These are phyloP conservation scores for Cephus runcator DNA, from an alignment of 2,888 invertebrate species.

Conservation along the genomic window DNA sequence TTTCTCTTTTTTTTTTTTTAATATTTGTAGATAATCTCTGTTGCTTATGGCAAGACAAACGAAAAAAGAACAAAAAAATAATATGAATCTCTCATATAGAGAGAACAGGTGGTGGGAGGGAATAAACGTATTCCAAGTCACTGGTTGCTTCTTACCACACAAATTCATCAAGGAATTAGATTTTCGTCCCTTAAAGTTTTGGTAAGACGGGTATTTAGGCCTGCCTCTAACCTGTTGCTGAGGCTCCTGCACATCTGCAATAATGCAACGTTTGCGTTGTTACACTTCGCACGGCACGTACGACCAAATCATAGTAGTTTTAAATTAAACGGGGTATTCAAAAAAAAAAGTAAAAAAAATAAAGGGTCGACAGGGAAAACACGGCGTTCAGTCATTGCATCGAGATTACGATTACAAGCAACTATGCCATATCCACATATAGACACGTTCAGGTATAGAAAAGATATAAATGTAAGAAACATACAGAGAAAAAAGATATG, in stretches of 20 bases:
- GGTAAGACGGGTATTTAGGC: slow-evolving; percentile 86
- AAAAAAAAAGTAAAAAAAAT: background rate
- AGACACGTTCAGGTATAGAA: background rate
- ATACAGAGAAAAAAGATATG: background rate
- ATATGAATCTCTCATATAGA: background rate
- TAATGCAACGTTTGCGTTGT: slow-evolving; percentile 72
- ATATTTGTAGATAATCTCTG: background rate
- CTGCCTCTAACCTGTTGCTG: slow-evolving; percentile 83
- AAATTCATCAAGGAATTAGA: slow-evolving; percentile 96
- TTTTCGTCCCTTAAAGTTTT: slow-evolving; percentile 92
- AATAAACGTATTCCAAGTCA: slow-evolving; percentile 57
- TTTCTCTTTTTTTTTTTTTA: background rate
- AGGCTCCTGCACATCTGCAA: slow-evolving; percentile 87
- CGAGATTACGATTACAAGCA: slow-evolving; percentile 52
- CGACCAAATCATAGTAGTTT: slow-evolving; percentile 25
- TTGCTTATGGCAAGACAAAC: background rate
- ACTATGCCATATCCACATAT: background rate
- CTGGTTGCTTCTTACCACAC: slow-evolving; percentile 84
- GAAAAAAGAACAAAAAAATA: background rate
- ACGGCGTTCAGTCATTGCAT: slow-evolving; percentile 24
- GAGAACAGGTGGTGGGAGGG: slow-evolving; percentile 34
- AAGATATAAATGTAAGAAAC: background rate
- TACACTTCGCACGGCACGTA: slow-evolving; percentile 63
- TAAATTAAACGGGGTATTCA: slow-evolving; percentile 26
- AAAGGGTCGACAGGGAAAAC: background rate